These are phyloP conservation scores for Aphaenogaster ashmeadi DNA, from an alignment of 1,140 invertebrate species.

Conservation along the genomic window DNA sequence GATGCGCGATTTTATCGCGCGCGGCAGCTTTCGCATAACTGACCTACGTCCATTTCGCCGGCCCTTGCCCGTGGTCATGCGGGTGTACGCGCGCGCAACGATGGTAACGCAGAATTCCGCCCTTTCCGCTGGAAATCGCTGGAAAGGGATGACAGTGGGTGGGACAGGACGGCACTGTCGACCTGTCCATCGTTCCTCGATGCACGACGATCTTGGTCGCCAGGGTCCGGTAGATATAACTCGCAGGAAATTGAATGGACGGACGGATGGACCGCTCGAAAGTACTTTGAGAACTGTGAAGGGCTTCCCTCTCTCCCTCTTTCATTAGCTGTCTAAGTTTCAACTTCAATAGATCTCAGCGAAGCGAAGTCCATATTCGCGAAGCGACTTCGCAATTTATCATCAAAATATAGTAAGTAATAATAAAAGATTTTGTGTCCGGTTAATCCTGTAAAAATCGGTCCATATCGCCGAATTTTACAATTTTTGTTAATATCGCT, in stretches of 20 bases:
- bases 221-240: not conserved
- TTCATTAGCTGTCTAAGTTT: not conserved
- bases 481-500: not conserved
- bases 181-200: slow-evolving; percentile 32
- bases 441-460: too few relatives aligned
- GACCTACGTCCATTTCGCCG: slow-evolving; percentile 65
- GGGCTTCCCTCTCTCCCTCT: not conserved
- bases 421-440: not conserved
- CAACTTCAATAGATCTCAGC: not conserved
- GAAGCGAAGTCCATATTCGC: not conserved
- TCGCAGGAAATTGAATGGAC: slow-evolving; percentile 43
- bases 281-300: slow-evolving; percentile 1
- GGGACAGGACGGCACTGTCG: slow-evolving; percentile 4
- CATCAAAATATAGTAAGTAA: not conserved
- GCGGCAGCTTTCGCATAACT: slow-evolving; percentile 71
- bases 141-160: slow-evolving; percentile 28
- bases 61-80: slow-evolving; percentile 61
- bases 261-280: slow-evolving; percentile 19
- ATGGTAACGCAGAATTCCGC: slow-evolving; percentile 15
- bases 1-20: slow-evolving; percentile 43
- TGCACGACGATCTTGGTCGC: slow-evolving; percentile 23
- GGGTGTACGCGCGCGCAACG: slow-evolving; percentile 32
- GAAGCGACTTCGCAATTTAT: not conserved
- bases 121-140: slow-evolving; percentile 32
- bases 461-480: not conserved